Evolutionary conservation across 2,113 vertebrate genomes (phyloP).

Genomic region (Sander vitreus): DNA sequence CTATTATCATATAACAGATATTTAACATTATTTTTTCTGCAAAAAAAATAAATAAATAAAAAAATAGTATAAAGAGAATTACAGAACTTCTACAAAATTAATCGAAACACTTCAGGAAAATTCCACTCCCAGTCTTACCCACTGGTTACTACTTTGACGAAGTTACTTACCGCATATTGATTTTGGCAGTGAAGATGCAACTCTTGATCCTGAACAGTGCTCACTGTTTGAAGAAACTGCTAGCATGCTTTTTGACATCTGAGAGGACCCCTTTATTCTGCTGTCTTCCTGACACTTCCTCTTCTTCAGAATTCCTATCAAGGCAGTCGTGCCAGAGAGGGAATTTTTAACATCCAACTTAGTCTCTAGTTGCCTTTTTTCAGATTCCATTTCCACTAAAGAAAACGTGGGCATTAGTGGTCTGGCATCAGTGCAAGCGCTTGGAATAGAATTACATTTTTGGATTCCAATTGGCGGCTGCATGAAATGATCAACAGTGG

Average conservation of each 20-base stretch:
- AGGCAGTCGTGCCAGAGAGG: conserved; percentile 90
- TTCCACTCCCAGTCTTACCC: background rate
- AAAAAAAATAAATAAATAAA: too few species aligned
- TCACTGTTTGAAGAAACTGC: conserved; percentile 89
- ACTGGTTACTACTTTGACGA: background rate
- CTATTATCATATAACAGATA: background rate
- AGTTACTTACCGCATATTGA: conserved; percentile 90
- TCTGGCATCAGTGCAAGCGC: conserved; percentile 90
- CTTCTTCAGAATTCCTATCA: conserved; percentile 97
- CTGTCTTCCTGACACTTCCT: conserved; percentile 94
- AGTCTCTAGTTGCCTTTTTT: conserved; percentile 87
- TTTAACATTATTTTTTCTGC: background rate
- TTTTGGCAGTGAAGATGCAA: conserved; percentile 90
- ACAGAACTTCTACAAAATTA: background rate
- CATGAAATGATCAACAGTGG: conserved; percentile 48
- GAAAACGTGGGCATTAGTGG: conserved; percentile 81
- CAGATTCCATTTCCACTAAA: conserved; percentile 86
- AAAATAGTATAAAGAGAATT: background rate
- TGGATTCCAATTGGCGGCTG: conserved; percentile 50
- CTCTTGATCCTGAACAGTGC: conserved; percentile 88
- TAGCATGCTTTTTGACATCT: conserved; percentile 90
- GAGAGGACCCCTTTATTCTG: conserved; percentile 87
- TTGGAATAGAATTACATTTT: conserved; percentile 86
- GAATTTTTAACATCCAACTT: conserved; percentile 88
- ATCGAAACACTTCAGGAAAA: background rate